Base-by-base conservation (phyloP, 2,797 vertebrate genomes). In the Erpetoichthys calabaricus region DNA sequence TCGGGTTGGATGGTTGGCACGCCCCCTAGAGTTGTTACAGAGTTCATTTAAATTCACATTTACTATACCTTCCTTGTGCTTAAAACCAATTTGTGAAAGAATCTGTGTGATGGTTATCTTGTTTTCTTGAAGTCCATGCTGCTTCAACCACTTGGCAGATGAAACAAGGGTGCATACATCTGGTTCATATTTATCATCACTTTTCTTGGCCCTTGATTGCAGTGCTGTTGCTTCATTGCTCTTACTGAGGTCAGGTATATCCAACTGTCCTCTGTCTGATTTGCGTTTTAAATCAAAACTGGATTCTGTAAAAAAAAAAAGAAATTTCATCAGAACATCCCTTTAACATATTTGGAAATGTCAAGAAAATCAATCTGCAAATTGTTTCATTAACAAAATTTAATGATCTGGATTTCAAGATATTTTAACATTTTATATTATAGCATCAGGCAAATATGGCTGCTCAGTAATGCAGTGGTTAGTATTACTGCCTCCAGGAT, bases 41-140 rank as follows among this genome's bases (percentile, higher is more conserved):
- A 25, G 25, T 25, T 25, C 25, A 25, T 25, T 25, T 25, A 25
- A n/a, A 7, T 49, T 49, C 47, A 49, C 7, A 49, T 7, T n/a
- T n/a, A 7, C 3, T 57, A 46, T 81, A 89, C 86, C 87, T 88
- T 81, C 74, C 51, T 65, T 78, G 51, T 78, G 83, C 51, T 75
- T 80, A 64, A 88, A 87, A 70, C 85, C 82, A 57, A 86, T 71
- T 57, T 80, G 78, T 3, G 78, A 70, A 59, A 88, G 75, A 67
- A 89, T 82, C 67, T 88, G 82, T 7, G 67, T 64, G 56, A 86
- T 63, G 4, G 75, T 75, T 61, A 89, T 53, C 53, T 76, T 83
- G 56, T 75, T 82, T 67, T 65, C 81, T 69, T 77, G 83, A 8
- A 89, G 81, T 4, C 86, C 80, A 47, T 84, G 67, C 41, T 43